These are phyloP conservation scores for Scaptodrosophila lebanonensis DNA, from an alignment of 1,140 invertebrate genomes.

Conservation along the genomic window DNA sequence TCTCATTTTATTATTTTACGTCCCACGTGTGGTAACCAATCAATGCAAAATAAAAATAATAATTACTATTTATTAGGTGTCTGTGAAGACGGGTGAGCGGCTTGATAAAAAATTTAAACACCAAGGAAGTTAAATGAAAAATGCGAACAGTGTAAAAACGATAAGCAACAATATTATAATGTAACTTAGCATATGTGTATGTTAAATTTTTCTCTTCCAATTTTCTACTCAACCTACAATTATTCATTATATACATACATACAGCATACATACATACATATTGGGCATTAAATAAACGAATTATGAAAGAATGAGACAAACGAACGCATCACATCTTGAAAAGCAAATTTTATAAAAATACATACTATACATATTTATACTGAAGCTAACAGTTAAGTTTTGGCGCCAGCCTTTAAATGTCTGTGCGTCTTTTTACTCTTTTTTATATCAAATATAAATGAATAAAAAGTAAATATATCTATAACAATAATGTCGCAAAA, in stretches of 20 bases:
- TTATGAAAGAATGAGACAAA: neutral
- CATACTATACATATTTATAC: constrained; percentile 35
- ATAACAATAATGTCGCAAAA: too few relatives aligned
- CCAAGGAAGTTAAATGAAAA: too few relatives aligned
- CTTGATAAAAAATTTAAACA: constrained; percentile 11
- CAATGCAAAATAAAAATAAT: too few relatives aligned
- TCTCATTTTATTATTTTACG: too few relatives aligned
- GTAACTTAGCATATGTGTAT: constrained; percentile 25
- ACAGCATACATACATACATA: constrained; percentile 30
- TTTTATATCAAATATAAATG: constrained; percentile 41
- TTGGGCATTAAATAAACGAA: constrained; percentile 20
- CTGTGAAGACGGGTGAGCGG: too few relatives aligned
- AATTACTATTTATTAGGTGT: too few relatives aligned
- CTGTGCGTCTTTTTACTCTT: constrained; percentile 56
- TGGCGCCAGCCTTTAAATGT: constrained; percentile 24
- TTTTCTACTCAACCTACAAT: constrained; percentile 44
- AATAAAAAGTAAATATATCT: neutral
- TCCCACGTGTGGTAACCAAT: too few relatives aligned
- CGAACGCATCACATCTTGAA: constrained; percentile 3
- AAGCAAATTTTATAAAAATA: constrained; percentile 7
- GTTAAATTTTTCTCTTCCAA: constrained; percentile 53
- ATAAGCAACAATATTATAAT: constrained; percentile 4
- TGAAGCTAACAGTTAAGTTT: constrained; percentile 47
- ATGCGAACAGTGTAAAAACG: neutral
- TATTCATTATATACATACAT: constrained; percentile 23